These are phyloP conservation scores for Ceratitis capitata DNA, from an alignment of 1,140 invertebrate species.

Conservation along the genomic window DNA sequence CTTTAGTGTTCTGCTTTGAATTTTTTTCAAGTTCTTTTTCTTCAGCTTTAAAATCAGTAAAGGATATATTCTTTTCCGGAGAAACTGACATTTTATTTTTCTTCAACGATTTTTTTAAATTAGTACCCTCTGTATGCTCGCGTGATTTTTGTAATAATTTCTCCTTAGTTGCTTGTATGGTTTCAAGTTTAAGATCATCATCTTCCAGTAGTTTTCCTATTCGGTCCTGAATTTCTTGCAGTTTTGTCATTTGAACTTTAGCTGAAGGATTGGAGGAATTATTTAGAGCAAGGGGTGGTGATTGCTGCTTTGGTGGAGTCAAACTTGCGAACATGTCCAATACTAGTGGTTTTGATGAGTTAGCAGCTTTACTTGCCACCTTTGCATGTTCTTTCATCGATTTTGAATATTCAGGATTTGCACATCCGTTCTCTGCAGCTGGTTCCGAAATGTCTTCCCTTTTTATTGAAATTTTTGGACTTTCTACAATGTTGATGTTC, in stretches of 20 bases:
- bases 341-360: not conserved
- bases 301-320: slow-evolving; percentile 29
- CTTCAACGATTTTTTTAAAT: not conserved
- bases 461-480: not conserved
- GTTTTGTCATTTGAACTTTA: not conserved
- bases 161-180: slow-evolving; percentile 41
- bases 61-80: not conserved
- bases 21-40: not conserved
- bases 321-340: slow-evolving; percentile 33
- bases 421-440: not conserved
- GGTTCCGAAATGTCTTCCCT: not conserved
- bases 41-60: not conserved
- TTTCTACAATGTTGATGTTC: not conserved
- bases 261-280: not conserved
- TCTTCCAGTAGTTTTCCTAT: slow-evolving; percentile 59
- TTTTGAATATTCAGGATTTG: not conserved
- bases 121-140: not conserved
- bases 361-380: not conserved
- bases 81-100: not conserved
- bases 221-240: slow-evolving; percentile 54
- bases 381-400: not conserved
- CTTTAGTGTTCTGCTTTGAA: not conserved
- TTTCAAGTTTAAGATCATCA: slow-evolving; percentile 48
- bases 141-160: slow-evolving; percentile 40
- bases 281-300: not conserved